Evolutionary conservation across 2,797 vertebrate genomes (phyloP).

Genomic region (Poecilia velifera): DNA sequence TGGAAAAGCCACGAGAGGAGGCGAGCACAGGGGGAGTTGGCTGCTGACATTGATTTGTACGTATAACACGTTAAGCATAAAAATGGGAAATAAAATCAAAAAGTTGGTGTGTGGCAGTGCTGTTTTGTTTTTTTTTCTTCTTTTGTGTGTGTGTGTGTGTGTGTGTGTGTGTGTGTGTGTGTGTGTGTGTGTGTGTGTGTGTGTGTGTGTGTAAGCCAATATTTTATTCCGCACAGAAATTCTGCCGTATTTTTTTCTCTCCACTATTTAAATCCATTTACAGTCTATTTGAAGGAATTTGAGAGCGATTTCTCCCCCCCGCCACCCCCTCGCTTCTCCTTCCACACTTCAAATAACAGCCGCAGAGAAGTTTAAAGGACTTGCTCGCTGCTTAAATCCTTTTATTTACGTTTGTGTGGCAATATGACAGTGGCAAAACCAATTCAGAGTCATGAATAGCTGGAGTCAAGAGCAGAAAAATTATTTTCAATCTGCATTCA

Average conservation of each 20-base stretch:
- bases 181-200: no score
- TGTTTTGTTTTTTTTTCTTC: not conserved
- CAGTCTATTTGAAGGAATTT: constrained; percentile 33
- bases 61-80: constrained; percentile 32
- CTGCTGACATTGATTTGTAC: constrained; percentile 43
- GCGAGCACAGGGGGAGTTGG: constrained; percentile 33
- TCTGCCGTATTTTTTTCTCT: not conserved
- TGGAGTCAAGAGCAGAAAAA: constrained; percentile 97
- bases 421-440: constrained; percentile 84
- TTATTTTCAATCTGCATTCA: constrained; percentile 98
- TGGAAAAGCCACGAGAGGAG: constrained; percentile 59
- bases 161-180: not conserved
- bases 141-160: not conserved
- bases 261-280: constrained; percentile 28
- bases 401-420: constrained; percentile 87
- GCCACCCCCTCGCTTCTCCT: constrained; percentile 4
- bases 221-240: not conserved
- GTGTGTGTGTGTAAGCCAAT: not conserved
- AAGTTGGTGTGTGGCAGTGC: constrained; percentile 6
- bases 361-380: constrained; percentile 84
- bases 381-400: constrained; percentile 81
- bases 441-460: constrained; percentile 92
- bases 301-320: constrained; percentile 1
- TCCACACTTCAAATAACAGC: constrained; percentile 78
- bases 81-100: constrained; percentile 16